These are phyloP conservation scores for Chondrilla cf. caribensis DNA, from an alignment of 37 sponge, comb jelly and placozoan genomes.

Conservation along the genomic window DNA sequence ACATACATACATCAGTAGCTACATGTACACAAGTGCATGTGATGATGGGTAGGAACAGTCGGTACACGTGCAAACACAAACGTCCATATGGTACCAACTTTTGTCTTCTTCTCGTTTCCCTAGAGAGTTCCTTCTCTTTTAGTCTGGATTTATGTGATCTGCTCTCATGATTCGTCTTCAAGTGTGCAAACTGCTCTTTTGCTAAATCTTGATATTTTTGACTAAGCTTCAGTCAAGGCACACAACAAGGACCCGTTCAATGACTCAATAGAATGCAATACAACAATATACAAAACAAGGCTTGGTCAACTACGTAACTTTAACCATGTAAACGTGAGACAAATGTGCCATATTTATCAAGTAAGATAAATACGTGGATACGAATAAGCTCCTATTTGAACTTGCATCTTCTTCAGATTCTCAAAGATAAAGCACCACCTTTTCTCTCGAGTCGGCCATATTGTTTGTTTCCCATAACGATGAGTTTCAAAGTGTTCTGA, in stretches of 20 bases:
- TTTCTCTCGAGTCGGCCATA: not conserved
- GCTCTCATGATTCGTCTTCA: not conserved
- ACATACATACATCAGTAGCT: too few relatives aligned
- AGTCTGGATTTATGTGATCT: not conserved
- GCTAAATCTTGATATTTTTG: slow-evolving; percentile 43
- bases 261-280: too few relatives aligned
- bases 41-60: too few relatives aligned
- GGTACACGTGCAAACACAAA: too few relatives aligned
- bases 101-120: slow-evolving; percentile 61
- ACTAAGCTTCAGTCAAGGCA: not conserved
- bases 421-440: not conserved
- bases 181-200: slow-evolving; percentile 20
- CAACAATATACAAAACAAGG: slow-evolving; percentile 31
- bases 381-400: slow-evolving; percentile 63
- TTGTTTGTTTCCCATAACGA: not conserved
- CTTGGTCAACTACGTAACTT: too few relatives aligned
- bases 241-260: too few relatives aligned
- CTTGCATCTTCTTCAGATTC: slow-evolving; percentile 16
- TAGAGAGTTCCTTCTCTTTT: slow-evolving; percentile 48
- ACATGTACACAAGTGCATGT: too few relatives aligned
- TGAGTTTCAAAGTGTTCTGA: not conserved
- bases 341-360: too few relatives aligned
- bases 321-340: too few relatives aligned
- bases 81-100: slow-evolving; percentile 42
- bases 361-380: too few relatives aligned